Base-by-base conservation (phyloP, 2,113 vertebrate genomes). In the Sinocyclocheilus grahami region DNA sequence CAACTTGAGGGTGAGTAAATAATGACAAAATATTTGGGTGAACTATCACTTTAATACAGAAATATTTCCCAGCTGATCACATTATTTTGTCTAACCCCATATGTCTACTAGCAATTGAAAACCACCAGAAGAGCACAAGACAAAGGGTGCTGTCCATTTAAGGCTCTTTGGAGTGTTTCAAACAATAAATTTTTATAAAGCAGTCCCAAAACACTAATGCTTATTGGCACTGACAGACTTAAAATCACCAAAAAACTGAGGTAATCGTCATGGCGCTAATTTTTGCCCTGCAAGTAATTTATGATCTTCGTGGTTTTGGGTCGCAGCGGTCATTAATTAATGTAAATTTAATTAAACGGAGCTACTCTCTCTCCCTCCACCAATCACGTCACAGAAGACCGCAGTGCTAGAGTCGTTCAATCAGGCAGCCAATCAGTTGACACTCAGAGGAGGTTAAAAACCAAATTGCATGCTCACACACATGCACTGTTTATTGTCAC, bases 241-340 rank as follows among this genome's bases (percentile, higher is more conserved):
- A 27, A 77, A 84, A 39, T 9, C 39, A 48, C 12, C 51, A 65
- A 78, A 30, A 71, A 24, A 24, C 37, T 3, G 30, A 46, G n/a
- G 33, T 33, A 14, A 69, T 76, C 24, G 11, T 51, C 24, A 69
- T 20, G 33, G 12, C 18, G 13, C 58, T 85, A 12, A 82, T 58
- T 67, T 84, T 80, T 39, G 11, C 77, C 33, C 13, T 30, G 74
- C 55, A 72, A 78, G 82, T 71, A 48, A 84, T 87, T 81, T 77
- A 30, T 78, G 77, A 84, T 83, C 74, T 86, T 82, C 51, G 20
- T 22, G 14, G 87, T 62, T 85, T 75, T 74, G 78, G 77, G 58
- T 82, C 24, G 14, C 75, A 69, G 46, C 63, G 77, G 69, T 37
- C 58, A 84, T 85, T 81, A 81, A 89, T 89, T 86, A 82, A 76